phyloP scores from a whole-genome alignment of 2,888 invertebrate species.

The Chaetogeoica ovagalla region DNA sequence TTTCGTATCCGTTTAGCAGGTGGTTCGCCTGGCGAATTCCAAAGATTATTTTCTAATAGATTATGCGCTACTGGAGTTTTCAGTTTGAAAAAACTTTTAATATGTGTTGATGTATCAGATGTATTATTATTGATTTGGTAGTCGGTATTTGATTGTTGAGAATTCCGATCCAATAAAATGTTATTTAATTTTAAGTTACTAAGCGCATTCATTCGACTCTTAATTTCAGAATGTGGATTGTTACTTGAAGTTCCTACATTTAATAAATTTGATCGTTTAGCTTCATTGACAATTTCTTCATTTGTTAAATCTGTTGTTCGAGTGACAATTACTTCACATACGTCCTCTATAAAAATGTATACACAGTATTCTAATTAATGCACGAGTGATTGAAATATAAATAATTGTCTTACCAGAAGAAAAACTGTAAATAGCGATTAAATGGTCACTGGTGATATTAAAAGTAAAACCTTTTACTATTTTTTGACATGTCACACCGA shows the following conservation, averaged over 20 bases:
- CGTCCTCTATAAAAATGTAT: constrained; percentile 3
- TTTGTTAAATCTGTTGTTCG: constrained; percentile 26
- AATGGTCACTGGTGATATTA: constrained; percentile 33
- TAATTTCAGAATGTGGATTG: constrained; percentile 8
- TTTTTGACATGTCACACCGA: constrained; percentile 56
- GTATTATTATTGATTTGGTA: background rate
- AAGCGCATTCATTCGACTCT: background rate
- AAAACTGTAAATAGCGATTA: constrained; percentile 35
- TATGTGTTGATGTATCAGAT: background rate
- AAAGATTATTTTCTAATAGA: constrained; percentile 9
- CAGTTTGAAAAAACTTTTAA: constrained; percentile 19
- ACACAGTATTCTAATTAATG: background rate
- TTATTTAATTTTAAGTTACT: constrained; percentile 23
- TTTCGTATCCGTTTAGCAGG: constrained; percentile 31
- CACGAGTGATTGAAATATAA: background rate
- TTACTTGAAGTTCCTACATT: background rate
- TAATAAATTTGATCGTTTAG: constrained; percentile 6
- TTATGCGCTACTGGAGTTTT: constrained; percentile 34
- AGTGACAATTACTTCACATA: constrained; percentile 25
- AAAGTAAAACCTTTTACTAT: constrained; percentile 38
- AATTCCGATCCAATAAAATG: background rate
- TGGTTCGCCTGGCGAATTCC: constrained; percentile 18
- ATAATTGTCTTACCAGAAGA: constrained; percentile 22
- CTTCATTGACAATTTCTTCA: constrained; percentile 28
- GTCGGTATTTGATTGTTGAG: background rate